phyloP scores from a whole-genome alignment of 2,797 vertebrate species.

The Enteromius trimaculatus region DNA sequence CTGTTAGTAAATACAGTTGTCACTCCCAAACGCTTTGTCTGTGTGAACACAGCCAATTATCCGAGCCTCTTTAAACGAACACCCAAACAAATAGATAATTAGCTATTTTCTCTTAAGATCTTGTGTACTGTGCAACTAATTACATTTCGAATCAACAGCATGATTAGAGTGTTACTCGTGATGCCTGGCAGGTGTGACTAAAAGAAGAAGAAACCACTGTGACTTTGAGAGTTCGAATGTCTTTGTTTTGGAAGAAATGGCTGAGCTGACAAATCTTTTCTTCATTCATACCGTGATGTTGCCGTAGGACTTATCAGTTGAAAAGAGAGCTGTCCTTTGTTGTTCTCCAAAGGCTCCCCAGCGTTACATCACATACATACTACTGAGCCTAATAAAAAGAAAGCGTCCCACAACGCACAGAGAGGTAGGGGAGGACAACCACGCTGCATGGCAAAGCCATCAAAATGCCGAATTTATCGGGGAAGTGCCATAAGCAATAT shows the following conservation, averaged over 20 bases:
- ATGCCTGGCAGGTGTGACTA: constrained; percentile 27
- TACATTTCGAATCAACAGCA: constrained; percentile 21
- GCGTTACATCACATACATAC: constrained; percentile 21
- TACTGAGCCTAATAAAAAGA: constrained; percentile 32
- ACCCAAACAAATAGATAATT: constrained; percentile 21
- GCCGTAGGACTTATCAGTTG: constrained; percentile 57
- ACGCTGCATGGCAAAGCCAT: neutral
- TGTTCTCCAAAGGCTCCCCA: constrained; percentile 54
- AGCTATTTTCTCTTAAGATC: constrained; percentile 29
- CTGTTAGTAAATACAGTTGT: constrained; percentile 9
- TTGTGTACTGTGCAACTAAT: constrained; percentile 28
- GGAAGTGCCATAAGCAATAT: neutral
- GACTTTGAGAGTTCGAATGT: constrained; percentile 50
- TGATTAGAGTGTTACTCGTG: constrained; percentile 6
- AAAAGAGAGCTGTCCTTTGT: constrained; percentile 59
- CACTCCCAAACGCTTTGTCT: constrained; percentile 20
- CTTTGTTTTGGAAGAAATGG: constrained; percentile 55
- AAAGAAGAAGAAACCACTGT: constrained; percentile 12
- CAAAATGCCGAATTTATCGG: neutral
- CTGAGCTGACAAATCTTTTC: constrained; percentile 51
- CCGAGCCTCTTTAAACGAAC: neutral
- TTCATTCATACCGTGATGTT: constrained; percentile 53
- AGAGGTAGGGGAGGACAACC: neutral
- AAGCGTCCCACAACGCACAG: constrained; percentile 44
- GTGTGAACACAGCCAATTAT: constrained; percentile 25